These are phyloP conservation scores for Tupaia chinensis DNA, from an alignment of 2,113 vertebrate genomes.

Conservation along the genomic window DNA sequence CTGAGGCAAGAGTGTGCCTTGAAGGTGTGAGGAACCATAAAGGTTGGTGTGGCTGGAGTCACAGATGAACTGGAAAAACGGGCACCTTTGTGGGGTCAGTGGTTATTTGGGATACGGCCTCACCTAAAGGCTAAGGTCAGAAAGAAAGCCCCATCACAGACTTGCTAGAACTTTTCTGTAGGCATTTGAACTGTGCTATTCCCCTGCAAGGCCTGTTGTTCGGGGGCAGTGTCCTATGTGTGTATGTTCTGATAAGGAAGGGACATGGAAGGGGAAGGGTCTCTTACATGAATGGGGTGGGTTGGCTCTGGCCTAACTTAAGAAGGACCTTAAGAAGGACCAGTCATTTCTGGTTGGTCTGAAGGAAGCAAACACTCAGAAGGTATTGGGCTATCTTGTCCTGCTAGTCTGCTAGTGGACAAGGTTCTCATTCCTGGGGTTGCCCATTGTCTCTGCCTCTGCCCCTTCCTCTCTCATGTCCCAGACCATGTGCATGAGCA, in stretches of 20 bases:
- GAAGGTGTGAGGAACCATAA: background rate
- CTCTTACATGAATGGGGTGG: background rate
- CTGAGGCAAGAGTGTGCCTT: background rate
- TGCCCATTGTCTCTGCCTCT: background rate
- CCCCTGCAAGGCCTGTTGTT: background rate
- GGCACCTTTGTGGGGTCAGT: rapidly evolving
- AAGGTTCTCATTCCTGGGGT: background rate
- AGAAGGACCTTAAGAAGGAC: background rate
- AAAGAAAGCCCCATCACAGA: background rate
- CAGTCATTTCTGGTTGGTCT: background rate
- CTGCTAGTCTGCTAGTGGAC: background rate
- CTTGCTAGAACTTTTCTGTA: background rate
- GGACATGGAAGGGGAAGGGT: background rate
- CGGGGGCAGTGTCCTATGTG: rapidly evolving
- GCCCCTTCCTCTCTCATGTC: background rate
- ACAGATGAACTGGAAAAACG: background rate
- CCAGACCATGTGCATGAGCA: background rate
- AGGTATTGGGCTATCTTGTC: background rate
- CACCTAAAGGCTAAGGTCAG: background rate
- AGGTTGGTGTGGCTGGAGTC: background rate
- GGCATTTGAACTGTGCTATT: background rate
- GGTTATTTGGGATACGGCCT: background rate
- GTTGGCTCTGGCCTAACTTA: background rate
- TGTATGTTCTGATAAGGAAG: background rate
- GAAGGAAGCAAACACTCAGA: background rate